Conservation (phyloP, 2,797 vertebrate species). For the Cirrhinus mrigala region DNA sequence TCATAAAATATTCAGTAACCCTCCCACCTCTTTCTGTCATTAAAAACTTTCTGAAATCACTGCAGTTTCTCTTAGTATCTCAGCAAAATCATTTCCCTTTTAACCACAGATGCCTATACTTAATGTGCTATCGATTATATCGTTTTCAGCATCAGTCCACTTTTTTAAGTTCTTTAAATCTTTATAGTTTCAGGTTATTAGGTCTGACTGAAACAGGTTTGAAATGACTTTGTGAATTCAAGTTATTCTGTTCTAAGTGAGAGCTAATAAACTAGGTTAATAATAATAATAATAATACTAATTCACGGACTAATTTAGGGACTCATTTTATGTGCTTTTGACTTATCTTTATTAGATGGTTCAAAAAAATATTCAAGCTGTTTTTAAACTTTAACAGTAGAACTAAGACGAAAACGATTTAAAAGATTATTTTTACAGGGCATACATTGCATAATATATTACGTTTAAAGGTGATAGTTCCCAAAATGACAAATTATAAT, state of each 20-base stretch:
- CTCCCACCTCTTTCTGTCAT: constrained; percentile 43
- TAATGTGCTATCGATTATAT: not conserved
- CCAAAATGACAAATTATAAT: not conserved
- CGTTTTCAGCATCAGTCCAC: not conserved
- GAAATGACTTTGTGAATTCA: not conserved
- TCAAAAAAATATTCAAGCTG: not conserved
- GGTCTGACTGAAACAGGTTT: not conserved
- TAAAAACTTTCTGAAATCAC: constrained; percentile 37
- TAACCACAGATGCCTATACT: not conserved
- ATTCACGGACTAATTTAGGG: too few species aligned
- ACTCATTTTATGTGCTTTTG: not conserved
- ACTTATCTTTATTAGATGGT: not conserved
- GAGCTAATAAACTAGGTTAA: not conserved
- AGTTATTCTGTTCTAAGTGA: not conserved
- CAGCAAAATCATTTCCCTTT: not conserved
- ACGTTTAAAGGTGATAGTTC: not conserved
- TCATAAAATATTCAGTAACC: constrained; percentile 74
- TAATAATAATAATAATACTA: too few species aligned
- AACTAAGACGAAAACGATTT: not conserved
- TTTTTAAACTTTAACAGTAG: not conserved
- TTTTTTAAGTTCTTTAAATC: not conserved
- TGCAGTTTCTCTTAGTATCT: constrained; percentile 3
- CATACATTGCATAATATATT: not conserved
- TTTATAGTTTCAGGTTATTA: not conserved
- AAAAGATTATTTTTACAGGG: not conserved